Conservation (phyloP, 2,888 invertebrate genomes). For the Argyra leucocephala region DNA sequence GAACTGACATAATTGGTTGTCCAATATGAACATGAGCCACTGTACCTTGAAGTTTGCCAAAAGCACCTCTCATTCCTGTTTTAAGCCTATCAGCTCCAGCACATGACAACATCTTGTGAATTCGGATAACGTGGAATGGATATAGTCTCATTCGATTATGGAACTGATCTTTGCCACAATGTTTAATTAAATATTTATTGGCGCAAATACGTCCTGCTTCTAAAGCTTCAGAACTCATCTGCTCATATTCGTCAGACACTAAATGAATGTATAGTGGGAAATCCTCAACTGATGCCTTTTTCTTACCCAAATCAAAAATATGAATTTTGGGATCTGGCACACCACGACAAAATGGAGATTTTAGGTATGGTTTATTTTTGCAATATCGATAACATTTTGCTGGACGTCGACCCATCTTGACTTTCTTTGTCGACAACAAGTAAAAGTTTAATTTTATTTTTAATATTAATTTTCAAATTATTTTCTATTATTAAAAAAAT, state of each 20-base stretch:
- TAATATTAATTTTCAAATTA: too few relatives aligned
- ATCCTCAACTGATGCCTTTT: conserved; percentile 93
- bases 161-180: conserved; percentile 99
- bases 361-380: conserved; percentile 99
- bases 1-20: conserved; percentile 97
- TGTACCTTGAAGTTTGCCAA: conserved; percentile 97
- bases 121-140: conserved; percentile 98
- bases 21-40: conserved; percentile 99
- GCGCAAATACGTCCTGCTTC: conserved; percentile 99
- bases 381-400: conserved; percentile 99
- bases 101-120: conserved; percentile 99
- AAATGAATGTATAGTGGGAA: conserved; percentile 97
- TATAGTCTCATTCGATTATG: conserved; percentile 97
- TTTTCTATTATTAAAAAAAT: too few relatives aligned
- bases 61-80: conserved; percentile 99
- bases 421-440: too few relatives aligned
- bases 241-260: conserved; percentile 98
- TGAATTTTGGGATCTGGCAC: conserved; percentile 99
- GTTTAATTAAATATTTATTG: conserved; percentile 97
- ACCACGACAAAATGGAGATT: conserved; percentile 99
- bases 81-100: conserved; percentile 99
- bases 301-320: conserved; percentile 98
- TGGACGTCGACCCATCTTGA: too few relatives aligned
- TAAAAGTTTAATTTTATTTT: too few relatives aligned
- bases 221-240: conserved; percentile 95